Base-by-base conservation (phyloP, 2,113 vertebrate species). In the Vicugna pacos region DNA sequence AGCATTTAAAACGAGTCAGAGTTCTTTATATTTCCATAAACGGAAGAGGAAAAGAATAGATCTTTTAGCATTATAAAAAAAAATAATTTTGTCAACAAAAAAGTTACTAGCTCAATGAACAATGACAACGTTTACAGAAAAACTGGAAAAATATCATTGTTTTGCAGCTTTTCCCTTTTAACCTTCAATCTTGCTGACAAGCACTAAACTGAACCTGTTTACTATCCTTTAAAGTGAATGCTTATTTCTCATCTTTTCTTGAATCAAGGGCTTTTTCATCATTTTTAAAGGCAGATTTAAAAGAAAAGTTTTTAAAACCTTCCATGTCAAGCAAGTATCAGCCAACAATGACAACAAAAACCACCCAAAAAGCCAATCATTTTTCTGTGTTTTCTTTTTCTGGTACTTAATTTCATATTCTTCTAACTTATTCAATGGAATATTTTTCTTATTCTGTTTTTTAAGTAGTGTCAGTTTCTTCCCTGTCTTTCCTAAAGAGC, bases 81-180 rank as follows among this genome's bases (percentile, higher is more conserved):
- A 30, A 75, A 24, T 6, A 42, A 79, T 84, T 94, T 92, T 67
- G 70, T 92, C 80, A 69, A 26, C 62, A 86, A 80, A 58, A 70
- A 64, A 77, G 46, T 81, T 52, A 85, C 30, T 35, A n/a, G 35
- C 50, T 96, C 56, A 65, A 30, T 58, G 48, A 65, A 84, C 65
- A 80, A 76, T 32, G 50, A 6, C 17, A 79, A 70, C 50, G 95
- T 94, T 93, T 76, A 80, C 64, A 89, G 54, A 65, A 70, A 84
- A 93, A 58, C 24, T 91, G 58, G 79, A 12, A 46, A 84, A 84
- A 58, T 46, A 15, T 50, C 58, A 80, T 16, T 30, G 35, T 80
- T 93, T 90, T 91, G 30, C 58, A 81, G 42, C 79, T 77, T 56
- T 50, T 76, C 26, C 52, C 54, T 54, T 93, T 86, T 86, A 32